Percentiles rank a stretch among this genome's conserved stretches.
Conservation (phyloP, 2,113 vertebrate genomes). For the Sprattus sprattus region DNA sequence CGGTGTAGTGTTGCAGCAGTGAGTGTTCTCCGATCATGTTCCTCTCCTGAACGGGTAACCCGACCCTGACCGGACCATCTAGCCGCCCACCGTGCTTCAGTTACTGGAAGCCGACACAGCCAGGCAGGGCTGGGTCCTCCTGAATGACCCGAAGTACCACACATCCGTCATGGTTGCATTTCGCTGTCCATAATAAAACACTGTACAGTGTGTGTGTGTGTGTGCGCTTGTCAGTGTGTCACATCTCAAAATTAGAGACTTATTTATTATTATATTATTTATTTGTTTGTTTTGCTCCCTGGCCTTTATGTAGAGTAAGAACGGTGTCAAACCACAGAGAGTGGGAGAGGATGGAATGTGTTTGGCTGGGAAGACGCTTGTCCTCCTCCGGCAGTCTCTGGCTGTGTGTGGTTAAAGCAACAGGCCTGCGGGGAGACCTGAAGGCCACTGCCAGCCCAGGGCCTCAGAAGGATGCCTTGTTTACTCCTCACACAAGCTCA, state of each 20-base stretch:
- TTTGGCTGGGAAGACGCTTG: no score
- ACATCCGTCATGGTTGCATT: not conserved
- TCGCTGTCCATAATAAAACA: not conserved
- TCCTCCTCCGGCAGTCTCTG: not conserved
- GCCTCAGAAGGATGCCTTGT: not conserved
- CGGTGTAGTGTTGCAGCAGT: not conserved
- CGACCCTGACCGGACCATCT: not conserved
- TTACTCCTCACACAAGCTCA: not conserved
- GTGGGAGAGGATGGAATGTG: not conserved
- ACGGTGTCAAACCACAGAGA: no score
- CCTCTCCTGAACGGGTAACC: not conserved
- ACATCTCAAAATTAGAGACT: not conserved
- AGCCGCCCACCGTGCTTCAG: not conserved
- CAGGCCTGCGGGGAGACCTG: not conserved
- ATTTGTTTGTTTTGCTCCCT: not conserved
- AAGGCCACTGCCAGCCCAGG: not conserved
- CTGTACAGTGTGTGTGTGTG: not conserved
- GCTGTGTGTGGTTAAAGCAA: not conserved
- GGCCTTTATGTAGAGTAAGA: no score
- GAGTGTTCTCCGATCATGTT: not conserved
- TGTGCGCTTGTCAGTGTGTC: not conserved
- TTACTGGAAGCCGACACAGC: not conserved
- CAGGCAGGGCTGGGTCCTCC: not conserved
- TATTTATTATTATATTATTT: not conserved
- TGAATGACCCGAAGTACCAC: not conserved